phyloP scores from a whole-genome alignment of 2,113 vertebrate genomes.

The Psophia crepitans region DNA sequence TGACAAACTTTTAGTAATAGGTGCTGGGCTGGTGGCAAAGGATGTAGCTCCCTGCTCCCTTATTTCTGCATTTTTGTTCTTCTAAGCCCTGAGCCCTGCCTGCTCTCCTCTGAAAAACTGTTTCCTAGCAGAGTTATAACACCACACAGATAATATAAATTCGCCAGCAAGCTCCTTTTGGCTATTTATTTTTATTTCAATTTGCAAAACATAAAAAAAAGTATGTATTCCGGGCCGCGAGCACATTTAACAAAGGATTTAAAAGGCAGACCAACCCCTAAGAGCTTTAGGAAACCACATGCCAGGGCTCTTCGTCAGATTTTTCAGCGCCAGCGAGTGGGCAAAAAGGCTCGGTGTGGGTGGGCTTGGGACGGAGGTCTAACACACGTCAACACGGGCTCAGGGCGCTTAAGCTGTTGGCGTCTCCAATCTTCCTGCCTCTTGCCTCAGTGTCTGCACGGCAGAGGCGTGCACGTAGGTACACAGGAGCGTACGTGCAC shows the following conservation, averaged over 20 bases:
- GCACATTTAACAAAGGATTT: neutral
- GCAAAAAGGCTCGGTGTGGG: neutral
- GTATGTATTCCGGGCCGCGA: neutral
- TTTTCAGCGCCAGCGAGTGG: neutral
- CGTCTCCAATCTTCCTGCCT: neutral
- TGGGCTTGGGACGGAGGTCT: neutral
- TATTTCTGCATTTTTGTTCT: neutral
- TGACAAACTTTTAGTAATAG: neutral
- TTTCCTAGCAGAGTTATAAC: neutral
- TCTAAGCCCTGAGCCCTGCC: neutral
- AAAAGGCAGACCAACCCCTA: neutral
- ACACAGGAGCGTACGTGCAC: accelerated
- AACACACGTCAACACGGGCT: neutral
- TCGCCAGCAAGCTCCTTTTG: neutral
- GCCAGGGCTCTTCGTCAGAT: neutral
- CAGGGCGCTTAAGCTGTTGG: neutral
- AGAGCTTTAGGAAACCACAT: neutral
- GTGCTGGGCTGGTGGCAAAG: neutral
- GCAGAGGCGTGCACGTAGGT: accelerated
- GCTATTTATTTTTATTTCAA: neutral
- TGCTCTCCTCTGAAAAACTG: neutral
- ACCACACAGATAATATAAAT: neutral
- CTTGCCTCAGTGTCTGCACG: neutral
- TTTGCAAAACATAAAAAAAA: neutral
- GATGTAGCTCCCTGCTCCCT: neutral